Conservation (phyloP, 2,113 vertebrate species). For the Fregata magnificens region DNA sequence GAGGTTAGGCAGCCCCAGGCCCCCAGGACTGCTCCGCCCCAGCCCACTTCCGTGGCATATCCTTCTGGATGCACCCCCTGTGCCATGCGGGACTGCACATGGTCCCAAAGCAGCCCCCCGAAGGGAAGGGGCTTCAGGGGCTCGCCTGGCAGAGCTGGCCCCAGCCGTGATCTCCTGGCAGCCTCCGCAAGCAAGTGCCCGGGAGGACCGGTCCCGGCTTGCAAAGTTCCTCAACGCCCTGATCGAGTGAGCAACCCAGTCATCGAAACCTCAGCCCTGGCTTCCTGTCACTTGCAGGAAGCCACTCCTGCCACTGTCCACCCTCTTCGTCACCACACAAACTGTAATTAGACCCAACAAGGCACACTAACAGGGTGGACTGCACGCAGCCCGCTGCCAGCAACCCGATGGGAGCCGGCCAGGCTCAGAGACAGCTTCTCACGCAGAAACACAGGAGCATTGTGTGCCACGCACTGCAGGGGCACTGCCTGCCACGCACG, state of each 20-base stretch:
- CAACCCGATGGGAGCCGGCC: neutral
- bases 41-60: neutral
- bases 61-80: neutral
- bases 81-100: too few species aligned
- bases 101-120: neutral
- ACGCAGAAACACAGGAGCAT: conserved; percentile 28
- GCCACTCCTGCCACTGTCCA: conserved; percentile 46
- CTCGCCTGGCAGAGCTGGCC: neutral
- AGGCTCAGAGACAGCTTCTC: neutral
- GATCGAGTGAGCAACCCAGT: neutral
- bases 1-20: neutral
- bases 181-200: neutral
- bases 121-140: neutral
- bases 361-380: neutral
- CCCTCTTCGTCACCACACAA: neutral
- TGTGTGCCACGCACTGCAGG: conserved; percentile 4
- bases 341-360: conserved; percentile 22
- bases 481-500: neutral
- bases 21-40: neutral
- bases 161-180: neutral
- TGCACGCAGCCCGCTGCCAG: neutral
- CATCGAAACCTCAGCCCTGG: neutral
- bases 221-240: neutral
- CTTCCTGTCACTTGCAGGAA: neutral
- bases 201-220: neutral